Percentiles rank a stretch among this genome's conserved stretches.
phyloP scores from a whole-genome alignment of 2,113 vertebrate species.

The Dipodomys spectabilis region DNA sequence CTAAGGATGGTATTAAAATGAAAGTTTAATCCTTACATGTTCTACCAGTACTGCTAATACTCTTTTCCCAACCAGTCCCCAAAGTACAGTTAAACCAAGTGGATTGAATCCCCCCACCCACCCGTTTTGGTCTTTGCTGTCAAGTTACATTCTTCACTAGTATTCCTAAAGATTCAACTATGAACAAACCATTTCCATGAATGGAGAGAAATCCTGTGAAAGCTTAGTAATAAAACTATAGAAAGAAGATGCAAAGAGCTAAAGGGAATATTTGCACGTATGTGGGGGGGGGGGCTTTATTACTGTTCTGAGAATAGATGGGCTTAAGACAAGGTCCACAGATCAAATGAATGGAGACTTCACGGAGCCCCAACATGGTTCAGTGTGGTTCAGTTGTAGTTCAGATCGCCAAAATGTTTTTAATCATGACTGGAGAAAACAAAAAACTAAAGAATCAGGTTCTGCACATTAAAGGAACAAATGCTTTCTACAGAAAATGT shows the following conservation, averaged over 20 bases:
- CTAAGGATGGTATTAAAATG: neutral
- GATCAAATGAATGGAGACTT: neutral
- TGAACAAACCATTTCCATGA: neutral
- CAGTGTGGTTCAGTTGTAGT: too few relatives aligned
- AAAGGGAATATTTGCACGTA: neutral
- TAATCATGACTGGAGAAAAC: too few relatives aligned
- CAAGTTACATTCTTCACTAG: neutral
- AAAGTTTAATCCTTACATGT: neutral
- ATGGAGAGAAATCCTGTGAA: neutral
- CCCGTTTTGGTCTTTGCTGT: neutral
- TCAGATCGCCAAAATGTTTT: too few relatives aligned
- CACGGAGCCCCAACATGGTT: neutral
- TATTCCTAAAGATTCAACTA: constrained; percentile 31
- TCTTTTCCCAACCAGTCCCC: neutral
- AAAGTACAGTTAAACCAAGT: neutral
- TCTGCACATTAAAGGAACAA: neutral
- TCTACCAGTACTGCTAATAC: neutral
- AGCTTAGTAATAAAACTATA: neutral
- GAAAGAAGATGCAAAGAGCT: neutral
- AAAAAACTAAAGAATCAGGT: too few relatives aligned
- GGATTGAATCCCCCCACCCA: constrained; percentile 29
- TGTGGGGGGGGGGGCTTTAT: too few relatives aligned
- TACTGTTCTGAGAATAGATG: neutral
- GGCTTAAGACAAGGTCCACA: neutral
- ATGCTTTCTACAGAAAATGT: neutral